Evolutionary conservation across 2,113 vertebrate species (phyloP).

Genomic region (Nyctereutes procyonoides): DNA sequence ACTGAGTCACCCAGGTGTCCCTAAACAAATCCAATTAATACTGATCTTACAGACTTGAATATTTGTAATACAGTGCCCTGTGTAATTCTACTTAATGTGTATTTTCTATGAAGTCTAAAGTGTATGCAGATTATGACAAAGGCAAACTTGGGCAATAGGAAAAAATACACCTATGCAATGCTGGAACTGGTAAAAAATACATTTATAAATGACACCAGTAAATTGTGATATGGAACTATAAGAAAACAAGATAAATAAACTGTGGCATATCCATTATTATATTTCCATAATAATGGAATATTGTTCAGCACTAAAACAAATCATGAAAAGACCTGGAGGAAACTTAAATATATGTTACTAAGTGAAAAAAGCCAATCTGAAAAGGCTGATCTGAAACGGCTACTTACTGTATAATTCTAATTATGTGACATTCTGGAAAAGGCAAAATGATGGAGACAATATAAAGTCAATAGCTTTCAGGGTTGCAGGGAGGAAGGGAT

Average conservation of each 20-base stretch:
- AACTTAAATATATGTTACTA: background rate
- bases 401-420: background rate
- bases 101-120: background rate
- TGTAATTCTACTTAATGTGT: background rate
- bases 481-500: background rate
- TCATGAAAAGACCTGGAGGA: background rate
- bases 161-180: background rate
- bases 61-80: background rate
- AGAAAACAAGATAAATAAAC: background rate
- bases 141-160: background rate
- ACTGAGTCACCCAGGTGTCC: no score
- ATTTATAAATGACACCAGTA: background rate
- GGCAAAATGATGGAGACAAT: background rate
- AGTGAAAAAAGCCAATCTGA: background rate
- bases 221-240: background rate
- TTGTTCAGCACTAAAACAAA: background rate
- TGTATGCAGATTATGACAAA: background rate
- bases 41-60: background rate
- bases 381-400: background rate
- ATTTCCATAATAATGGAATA: background rate
- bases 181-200: background rate
- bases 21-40: background rate
- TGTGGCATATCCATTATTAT: background rate
- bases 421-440: background rate
- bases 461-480: background rate